Evolutionary conservation across 2,888 invertebrate genomes (phyloP).

Genomic region (Scaptomyza cyrtandrae): DNA sequence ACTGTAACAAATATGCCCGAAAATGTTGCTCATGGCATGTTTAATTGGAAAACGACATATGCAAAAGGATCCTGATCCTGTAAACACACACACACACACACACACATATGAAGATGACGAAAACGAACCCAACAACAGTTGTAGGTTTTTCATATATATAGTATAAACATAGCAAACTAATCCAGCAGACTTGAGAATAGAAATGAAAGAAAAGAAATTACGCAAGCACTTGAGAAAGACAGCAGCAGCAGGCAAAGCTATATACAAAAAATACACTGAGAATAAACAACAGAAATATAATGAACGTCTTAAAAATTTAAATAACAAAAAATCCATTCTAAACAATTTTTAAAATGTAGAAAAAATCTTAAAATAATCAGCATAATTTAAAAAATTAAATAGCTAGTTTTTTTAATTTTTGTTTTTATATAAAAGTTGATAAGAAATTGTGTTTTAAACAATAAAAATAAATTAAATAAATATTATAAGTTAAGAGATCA

Average conservation of each 20-base stretch:
- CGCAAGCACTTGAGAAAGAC: conserved; percentile 69
- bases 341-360: no score
- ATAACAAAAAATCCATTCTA: no score
- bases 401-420: no score
- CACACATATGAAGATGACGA: conserved; percentile 10
- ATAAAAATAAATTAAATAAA: no score
- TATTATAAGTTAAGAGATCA: no score
- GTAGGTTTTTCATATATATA: conserved; percentile 34
- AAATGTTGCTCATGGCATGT: conserved; percentile 42
- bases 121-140: conserved; percentile 31
- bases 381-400: no score
- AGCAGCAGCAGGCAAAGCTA: conserved; percentile 39
- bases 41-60: conserved; percentile 76
- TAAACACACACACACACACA: conserved; percentile 21
- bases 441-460: no score
- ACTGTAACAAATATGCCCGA: conserved; percentile 63
- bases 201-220: conserved; percentile 58
- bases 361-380: neutral
- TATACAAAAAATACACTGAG: neutral
- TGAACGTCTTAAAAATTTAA: no score
- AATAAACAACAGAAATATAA: neutral
- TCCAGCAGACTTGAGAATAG: conserved; percentile 49
- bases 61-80: conserved; percentile 43
- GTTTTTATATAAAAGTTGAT: no score
- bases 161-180: conserved; percentile 65